Conservation (phyloP, 1,140 invertebrate genomes). For the Diploscapter pachys region DNA sequence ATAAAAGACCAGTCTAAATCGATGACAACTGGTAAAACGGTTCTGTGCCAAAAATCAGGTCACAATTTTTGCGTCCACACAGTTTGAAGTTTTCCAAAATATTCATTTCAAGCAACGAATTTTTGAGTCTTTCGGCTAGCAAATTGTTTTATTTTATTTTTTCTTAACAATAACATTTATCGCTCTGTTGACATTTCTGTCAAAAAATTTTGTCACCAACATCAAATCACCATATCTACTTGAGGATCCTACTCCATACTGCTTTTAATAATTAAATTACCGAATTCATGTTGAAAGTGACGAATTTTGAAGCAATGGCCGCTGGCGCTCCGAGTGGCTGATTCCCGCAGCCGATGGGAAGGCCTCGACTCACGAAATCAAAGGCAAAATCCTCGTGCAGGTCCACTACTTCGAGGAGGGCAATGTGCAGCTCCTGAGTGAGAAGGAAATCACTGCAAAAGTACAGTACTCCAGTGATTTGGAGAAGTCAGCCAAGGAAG, state of each 20-base stretch:
- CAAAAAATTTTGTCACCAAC: no score
- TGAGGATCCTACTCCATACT: background rate
- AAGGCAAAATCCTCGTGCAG: constrained; percentile 62
- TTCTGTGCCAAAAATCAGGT: no score
- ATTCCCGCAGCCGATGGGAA: constrained; percentile 74
- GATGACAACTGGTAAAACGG: no score
- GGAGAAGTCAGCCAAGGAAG: constrained; percentile 82
- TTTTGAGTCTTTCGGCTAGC: no score
- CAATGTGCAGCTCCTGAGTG: constrained; percentile 93
- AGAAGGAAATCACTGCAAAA: constrained; percentile 83
- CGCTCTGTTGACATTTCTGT: no score
- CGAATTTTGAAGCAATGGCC: constrained; percentile 74
- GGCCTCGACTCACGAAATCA: constrained; percentile 62
- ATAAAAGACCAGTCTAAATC: no score
- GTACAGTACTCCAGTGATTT: constrained; percentile 72
- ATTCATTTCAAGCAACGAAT: no score
- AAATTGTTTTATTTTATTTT: constrained; percentile 1
- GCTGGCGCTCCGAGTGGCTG: constrained; percentile 95
- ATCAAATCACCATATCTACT: no score
- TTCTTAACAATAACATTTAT: constrained; percentile 11
- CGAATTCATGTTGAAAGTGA: constrained; percentile 14
- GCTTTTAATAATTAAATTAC: no score
- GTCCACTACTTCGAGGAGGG: constrained; percentile 99
- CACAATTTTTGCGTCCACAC: no score
- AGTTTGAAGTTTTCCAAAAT: no score